These are phyloP conservation scores for Sciaenops ocellatus DNA, from an alignment of 2,797 vertebrate genomes.

Conservation along the genomic window DNA sequence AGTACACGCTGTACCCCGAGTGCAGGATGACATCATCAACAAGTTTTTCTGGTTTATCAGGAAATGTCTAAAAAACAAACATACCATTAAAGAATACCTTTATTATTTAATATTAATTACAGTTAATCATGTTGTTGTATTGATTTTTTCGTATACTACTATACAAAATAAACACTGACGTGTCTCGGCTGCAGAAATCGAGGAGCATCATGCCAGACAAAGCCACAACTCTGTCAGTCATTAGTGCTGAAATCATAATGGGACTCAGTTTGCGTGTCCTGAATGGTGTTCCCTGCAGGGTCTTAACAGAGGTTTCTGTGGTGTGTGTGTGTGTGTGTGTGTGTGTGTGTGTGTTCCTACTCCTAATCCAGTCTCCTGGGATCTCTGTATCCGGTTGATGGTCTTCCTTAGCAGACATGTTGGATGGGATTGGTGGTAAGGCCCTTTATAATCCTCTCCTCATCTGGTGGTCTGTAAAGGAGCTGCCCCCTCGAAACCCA, in stretches of 20 bases:
- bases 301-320: constrained; percentile 49
- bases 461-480: constrained; percentile 69
- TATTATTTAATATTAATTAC: no score
- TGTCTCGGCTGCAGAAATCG: neutral
- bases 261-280: constrained; percentile 29
- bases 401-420: constrained; percentile 67
- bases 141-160: neutral
- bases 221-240: constrained; percentile 32
- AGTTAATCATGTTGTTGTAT: neutral
- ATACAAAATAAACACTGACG: neutral
- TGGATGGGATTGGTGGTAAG: constrained; percentile 60
- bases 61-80: no score
- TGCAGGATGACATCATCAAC: no score
- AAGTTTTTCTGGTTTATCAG: no score
- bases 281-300: constrained; percentile 54
- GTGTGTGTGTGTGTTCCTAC: constrained; percentile 41
- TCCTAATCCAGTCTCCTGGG: constrained; percentile 65
- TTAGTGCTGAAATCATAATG: constrained; percentile 47
- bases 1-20: no score
- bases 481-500: constrained; percentile 56
- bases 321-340: constrained; percentile 25
- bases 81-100: no score
- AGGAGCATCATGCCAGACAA: constrained; percentile 17
- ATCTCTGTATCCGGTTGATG: constrained; percentile 59
- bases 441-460: constrained; percentile 65